Conservation (phyloP, 2,888 invertebrate genomes). For the Pristionchus arcanus region DNA sequence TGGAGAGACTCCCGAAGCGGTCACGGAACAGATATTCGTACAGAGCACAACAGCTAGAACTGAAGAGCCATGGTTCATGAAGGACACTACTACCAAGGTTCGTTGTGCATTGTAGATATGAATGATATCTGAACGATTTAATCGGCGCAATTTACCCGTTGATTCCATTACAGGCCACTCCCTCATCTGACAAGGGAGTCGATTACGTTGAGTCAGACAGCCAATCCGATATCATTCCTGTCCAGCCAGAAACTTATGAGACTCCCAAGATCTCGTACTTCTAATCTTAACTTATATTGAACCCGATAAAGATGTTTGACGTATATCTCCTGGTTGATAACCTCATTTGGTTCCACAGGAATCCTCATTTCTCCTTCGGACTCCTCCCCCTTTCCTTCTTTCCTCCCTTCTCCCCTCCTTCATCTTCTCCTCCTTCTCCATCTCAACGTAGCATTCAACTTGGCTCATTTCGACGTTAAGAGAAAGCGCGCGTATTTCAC, state of each 20-base stretch:
- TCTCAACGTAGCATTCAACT: slow-evolving; percentile 34
- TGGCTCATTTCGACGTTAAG: slow-evolving; percentile 8
- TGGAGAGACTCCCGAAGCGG: neutral
- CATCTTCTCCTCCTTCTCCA: slow-evolving; percentile 10
- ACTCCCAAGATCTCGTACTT: neutral
- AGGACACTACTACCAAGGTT: slow-evolving; percentile 13
- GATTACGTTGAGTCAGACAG: slow-evolving; percentile 36
- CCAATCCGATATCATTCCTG: slow-evolving; percentile 1
- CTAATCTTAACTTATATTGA: neutral
- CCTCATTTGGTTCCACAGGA: neutral
- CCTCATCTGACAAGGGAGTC: neutral
- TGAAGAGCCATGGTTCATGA: slow-evolving; percentile 14
- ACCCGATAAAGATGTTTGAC: neutral
- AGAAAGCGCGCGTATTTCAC: neutral
- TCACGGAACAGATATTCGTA: neutral
- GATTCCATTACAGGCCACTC: neutral
- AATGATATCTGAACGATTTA: neutral
- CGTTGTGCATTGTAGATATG: neutral
- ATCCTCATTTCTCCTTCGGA: neutral
- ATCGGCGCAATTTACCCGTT: neutral
- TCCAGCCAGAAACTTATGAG: neutral
- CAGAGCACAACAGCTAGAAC: neutral
- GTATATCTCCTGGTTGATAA: neutral
- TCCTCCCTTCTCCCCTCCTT: slow-evolving; percentile 6
- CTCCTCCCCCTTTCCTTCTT: neutral